phyloP scores from a whole-genome alignment of 1,140 invertebrate species.

The Meloidogyne floridensis region DNA sequence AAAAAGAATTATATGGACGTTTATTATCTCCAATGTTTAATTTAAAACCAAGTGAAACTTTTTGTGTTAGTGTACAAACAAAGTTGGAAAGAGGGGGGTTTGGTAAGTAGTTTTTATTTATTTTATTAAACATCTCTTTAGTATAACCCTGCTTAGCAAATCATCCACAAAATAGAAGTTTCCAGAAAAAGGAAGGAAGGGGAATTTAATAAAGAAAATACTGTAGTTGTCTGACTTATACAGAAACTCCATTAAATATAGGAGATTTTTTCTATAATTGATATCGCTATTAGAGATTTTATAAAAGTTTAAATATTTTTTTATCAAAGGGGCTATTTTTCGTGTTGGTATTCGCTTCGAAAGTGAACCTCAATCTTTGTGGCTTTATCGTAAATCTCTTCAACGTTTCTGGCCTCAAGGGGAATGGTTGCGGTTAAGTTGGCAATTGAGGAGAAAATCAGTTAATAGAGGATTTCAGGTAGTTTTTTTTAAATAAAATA shows the following conservation, averaged over 20 bases:
- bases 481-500: too few relatives aligned
- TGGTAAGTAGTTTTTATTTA: not conserved
- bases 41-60: constrained; percentile 19
- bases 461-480: constrained; percentile 18
- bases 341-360: constrained; percentile 26
- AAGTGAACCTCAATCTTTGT: constrained; percentile 5
- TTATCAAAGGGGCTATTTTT: constrained; percentile 10
- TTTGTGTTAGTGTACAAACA: constrained; percentile 25
- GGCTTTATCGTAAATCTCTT: constrained; percentile 23
- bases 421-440: constrained; percentile 24
- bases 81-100: constrained; percentile 18
- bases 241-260: too few relatives aligned
- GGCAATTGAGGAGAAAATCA: constrained; percentile 2
- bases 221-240: too few relatives aligned
- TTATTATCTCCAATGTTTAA: constrained; percentile 23
- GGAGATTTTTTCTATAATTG: too few relatives aligned
- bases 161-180: too few relatives aligned
- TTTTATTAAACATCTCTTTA: not conserved
- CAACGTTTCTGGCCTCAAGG: constrained; percentile 26
- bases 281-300: too few relatives aligned
- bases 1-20: constrained; percentile 3
- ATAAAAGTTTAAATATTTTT: too few relatives aligned
- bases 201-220: too few relatives aligned
- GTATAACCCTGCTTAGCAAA: too few relatives aligned
- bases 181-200: too few relatives aligned